Conservation (phyloP, 1,140 invertebrate species). For the Tenebrio molitor region DNA sequence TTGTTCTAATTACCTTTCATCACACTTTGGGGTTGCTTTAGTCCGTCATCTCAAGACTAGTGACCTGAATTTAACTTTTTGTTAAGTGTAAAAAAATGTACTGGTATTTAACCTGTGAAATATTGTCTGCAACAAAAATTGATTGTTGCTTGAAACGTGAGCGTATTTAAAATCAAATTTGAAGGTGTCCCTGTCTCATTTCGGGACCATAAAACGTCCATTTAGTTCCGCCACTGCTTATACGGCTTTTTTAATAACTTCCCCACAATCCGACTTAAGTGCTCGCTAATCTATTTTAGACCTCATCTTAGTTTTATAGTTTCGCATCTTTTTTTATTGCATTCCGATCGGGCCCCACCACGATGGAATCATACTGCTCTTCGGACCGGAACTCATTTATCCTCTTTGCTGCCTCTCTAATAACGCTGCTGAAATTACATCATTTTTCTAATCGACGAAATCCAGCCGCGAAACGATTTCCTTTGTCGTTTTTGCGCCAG, state of each 20-base stretch:
- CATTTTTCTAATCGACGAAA: conserved; percentile 6
- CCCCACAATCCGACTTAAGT: background rate
- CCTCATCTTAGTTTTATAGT: background rate
- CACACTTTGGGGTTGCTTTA: too few relatives aligned
- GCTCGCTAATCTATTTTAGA: background rate
- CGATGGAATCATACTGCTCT: background rate
- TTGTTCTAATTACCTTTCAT: too few relatives aligned
- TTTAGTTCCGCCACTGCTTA: conserved; percentile 14
- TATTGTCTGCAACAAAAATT: too few relatives aligned
- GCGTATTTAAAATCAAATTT: too few relatives aligned
- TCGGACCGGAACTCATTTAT: conserved; percentile 24
- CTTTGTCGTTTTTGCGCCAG: background rate
- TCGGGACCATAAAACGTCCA: background rate
- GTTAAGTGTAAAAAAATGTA: too few relatives aligned
- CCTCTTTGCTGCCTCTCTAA: background rate
- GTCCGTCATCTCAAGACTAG: too few relatives aligned
- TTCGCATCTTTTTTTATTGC: conserved; percentile 1
- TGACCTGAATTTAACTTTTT: too few relatives aligned
- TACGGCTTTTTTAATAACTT: background rate
- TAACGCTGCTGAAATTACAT: background rate
- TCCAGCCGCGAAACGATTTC: background rate
- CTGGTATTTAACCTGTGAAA: too few relatives aligned
- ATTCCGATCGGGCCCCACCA: background rate
- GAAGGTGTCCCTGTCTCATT: too few relatives aligned
- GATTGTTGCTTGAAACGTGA: too few relatives aligned